Evolutionary conservation across 1,140 invertebrate genomes (phyloP), one percentile per base, ranked within the genome.

Genomic region (Lasioglossum baleicum): DNA sequence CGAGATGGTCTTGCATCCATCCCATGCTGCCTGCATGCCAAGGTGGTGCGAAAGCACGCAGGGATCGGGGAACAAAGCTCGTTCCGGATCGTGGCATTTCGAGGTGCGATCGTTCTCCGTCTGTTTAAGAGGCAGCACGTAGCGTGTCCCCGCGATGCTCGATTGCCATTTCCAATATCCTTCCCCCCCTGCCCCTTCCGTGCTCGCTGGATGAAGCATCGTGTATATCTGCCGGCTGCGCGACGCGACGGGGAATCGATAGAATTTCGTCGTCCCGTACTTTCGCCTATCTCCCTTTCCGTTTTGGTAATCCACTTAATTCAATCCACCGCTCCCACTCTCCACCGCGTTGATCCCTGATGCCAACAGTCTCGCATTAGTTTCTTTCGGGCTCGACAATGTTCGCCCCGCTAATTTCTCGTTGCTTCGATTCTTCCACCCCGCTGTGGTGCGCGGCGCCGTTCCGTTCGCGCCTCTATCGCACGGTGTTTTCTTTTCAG

Each of bases 161-260:
- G 77, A 88, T 86, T 88, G 84, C 84, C 82, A 88, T 89, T 90
- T 83, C 83, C 82, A 84, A 88, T 86, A 87, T 88, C 83, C 86
- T 83, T 15, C 48, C 67, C 77, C 51, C 35, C 26, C 5, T 10
- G 10, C 35, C 71, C 74, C 44, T 26, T 11, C 35, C 3, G 35
- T 35, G 35, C 2, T 42, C 61, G 67, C 26, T 56, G 58, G 74
- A 76, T 42, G 51, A 35, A 40, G 20, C 64, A 22, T 53, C 64
- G 35, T 53, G 79, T 71, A 72, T 66, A 83, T 63, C 63, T 42
- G 40, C 26, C n/a, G 40, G 40, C 22, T 31, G 48, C 51, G 35
- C 35, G 35, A 35, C 35, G 63, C 63, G 70, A 22, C 71, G 56
- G 71, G 60, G 60, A 67, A 63, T 77, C 83, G 78, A 83, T 81